Evolutionary conservation across 1,140 invertebrate genomes (phyloP).

Genomic region (Danaus plexippus): DNA sequence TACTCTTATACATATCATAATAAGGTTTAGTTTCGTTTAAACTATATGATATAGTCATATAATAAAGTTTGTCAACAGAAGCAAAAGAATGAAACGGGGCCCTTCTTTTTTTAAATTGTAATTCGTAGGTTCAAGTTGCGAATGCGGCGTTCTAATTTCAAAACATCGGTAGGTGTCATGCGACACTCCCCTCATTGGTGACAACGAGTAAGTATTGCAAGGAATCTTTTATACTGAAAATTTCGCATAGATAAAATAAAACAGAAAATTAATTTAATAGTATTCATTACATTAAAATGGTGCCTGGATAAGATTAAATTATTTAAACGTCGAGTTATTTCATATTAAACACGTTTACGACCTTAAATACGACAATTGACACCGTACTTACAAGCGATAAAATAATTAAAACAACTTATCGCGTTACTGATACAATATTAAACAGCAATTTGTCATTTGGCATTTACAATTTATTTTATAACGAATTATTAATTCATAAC

Average conservation of each 20-base stretch:
- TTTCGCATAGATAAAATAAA: neutral
- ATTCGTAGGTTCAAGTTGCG: constrained; percentile 69
- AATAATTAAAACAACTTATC: too few species aligned
- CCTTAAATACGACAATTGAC: too few species aligned
- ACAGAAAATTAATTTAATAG: constrained; percentile 5
- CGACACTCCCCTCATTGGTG: constrained; percentile 53
- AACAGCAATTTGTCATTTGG: neutral
- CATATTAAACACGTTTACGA: too few species aligned
- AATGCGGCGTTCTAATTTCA: constrained; percentile 68
- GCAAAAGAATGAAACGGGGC: constrained; percentile 53
- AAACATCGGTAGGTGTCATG: constrained; percentile 69
- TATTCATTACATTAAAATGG: neutral
- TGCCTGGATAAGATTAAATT: too few species aligned
- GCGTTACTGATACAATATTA: too few species aligned
- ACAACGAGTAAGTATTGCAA: constrained; percentile 32
- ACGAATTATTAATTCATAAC: too few species aligned
- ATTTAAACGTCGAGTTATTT: too few species aligned
- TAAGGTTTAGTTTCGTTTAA: constrained; percentile 24
- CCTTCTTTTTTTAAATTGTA: constrained; percentile 67
- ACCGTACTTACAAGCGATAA: too few species aligned
- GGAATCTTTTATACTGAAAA: neutral
- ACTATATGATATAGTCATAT: constrained; percentile 1
- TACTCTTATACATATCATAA: constrained; percentile 3
- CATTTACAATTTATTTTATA: neutral
- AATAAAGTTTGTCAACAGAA: constrained; percentile 20